Conservation (phyloP, 2,113 vertebrate genomes). For the Leiothrix lutea region DNA sequence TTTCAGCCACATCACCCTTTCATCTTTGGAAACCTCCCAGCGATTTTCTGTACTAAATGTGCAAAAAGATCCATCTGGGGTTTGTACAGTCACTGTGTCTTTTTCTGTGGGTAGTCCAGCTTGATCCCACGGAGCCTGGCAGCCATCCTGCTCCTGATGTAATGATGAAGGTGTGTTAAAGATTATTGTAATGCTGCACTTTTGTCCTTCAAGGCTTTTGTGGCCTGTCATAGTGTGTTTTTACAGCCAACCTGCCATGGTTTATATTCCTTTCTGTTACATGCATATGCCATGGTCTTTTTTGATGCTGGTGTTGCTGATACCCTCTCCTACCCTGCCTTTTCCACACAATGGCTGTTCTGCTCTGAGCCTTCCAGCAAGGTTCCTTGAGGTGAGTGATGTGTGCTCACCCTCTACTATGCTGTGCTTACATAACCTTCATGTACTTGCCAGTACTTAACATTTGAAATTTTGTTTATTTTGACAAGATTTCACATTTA, state of each 20-base stretch:
- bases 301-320: not conserved
- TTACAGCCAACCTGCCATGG: not conserved
- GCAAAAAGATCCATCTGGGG: not conserved
- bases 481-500: not conserved
- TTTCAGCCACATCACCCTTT: not conserved
- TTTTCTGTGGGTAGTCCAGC: not conserved
- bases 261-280: not conserved
- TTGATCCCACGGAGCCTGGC: not conserved
- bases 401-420: fast-evolving
- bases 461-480: not conserved
- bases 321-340: not conserved
- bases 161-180: not conserved
- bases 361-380: not conserved
- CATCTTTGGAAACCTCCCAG: not conserved
- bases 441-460: not conserved
- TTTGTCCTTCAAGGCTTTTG: not conserved
- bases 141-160: not conserved
- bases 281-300: not conserved
- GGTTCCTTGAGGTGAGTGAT: not conserved
- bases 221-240: not conserved
- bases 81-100: not conserved
- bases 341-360: not conserved
- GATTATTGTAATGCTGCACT: not conserved
- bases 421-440: not conserved
- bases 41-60: not conserved